A percentile compares a stretch with the other conserved stretches of the same genome.
Conservation (phyloP, 2,888 invertebrate species). For the Galerucella calmariensis region DNA sequence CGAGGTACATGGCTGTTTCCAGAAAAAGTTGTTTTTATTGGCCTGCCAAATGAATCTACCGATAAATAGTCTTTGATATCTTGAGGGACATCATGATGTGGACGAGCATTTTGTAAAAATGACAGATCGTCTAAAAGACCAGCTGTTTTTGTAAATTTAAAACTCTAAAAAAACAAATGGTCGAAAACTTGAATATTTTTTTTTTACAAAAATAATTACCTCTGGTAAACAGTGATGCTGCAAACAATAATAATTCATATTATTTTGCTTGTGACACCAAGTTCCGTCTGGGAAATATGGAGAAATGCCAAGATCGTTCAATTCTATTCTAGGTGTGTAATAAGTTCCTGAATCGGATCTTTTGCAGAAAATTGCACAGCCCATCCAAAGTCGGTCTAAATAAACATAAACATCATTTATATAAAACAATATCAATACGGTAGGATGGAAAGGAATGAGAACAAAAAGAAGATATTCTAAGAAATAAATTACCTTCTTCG, state of each 20-base stretch:
- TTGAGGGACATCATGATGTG: conserved; percentile 64
- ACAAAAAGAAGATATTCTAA: background rate
- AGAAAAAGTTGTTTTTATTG: conserved; percentile 70
- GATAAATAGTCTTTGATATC: conserved; percentile 72
- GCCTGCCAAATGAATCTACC: conserved; percentile 70
- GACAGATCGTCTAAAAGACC: conserved; percentile 69
- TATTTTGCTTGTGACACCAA: conserved; percentile 78
- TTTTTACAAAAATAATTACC: conserved; percentile 59
- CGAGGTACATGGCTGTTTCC: conserved; percentile 67
- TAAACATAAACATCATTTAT: too few species aligned
- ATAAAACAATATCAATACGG: background rate
- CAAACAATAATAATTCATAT: conserved; percentile 76
- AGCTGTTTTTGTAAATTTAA: conserved; percentile 70
- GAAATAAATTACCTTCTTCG: conserved; percentile 68
- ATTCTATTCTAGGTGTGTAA: conserved; percentile 80
- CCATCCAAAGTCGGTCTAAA: conserved; percentile 78
- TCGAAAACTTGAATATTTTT: background rate
- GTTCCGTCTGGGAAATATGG: conserved; percentile 85
- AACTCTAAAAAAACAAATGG: conserved; percentile 66
- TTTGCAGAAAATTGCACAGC: conserved; percentile 82
- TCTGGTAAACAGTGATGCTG: conserved; percentile 82
- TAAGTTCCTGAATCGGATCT: conserved; percentile 74
- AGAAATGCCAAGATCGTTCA: conserved; percentile 78
- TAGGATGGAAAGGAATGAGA: background rate
- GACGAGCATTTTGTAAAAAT: conserved; percentile 74